Conservation (phyloP, 2,113 vertebrate genomes). For the Alethe castanea region DNA sequence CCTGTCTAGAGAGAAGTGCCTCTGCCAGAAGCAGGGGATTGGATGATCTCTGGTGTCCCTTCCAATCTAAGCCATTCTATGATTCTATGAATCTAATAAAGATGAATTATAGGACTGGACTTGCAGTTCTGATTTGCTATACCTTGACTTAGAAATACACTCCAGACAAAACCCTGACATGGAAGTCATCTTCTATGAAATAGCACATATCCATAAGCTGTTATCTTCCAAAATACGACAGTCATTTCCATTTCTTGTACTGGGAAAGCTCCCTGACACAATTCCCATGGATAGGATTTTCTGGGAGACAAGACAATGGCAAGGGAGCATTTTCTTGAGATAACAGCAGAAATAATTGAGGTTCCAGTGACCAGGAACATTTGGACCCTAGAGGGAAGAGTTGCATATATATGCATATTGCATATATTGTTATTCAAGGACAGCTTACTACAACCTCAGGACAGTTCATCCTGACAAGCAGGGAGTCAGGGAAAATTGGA, state of each 20-base stretch:
- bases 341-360: neutral
- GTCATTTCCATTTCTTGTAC: neutral
- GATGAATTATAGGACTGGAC: neutral
- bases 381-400: neutral
- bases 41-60: neutral
- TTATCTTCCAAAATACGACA: neutral
- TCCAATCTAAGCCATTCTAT: neutral
- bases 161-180: neutral
- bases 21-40: neutral
- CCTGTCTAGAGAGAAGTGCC: neutral
- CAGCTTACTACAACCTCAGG: neutral
- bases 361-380: neutral
- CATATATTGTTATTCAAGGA: neutral
- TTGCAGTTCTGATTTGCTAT: neutral
- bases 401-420: too few relatives aligned
- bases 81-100: neutral
- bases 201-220: accelerated
- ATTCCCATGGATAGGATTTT: neutral
- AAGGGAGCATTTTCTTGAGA: neutral
- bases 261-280: neutral
- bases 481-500: neutral
- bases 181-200: neutral
- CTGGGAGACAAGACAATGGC: neutral
- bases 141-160: neutral
- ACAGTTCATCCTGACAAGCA: neutral